Conservation (phyloP, 2,113 vertebrate species). For the Paracanthobrama guichenoti region DNA sequence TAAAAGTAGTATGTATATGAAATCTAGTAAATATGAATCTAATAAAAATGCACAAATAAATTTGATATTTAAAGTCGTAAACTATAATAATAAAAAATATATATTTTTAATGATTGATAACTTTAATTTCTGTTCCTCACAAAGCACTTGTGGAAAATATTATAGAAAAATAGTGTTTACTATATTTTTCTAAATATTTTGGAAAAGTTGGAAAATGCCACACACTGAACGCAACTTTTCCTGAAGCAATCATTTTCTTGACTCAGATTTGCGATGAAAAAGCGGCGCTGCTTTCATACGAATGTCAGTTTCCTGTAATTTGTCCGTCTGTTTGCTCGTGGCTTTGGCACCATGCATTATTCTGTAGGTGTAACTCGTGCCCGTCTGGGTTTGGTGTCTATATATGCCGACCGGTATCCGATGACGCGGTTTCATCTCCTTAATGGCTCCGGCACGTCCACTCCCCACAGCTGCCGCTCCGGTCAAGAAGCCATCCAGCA, state of each 20-base stretch:
- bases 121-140: too few species aligned
- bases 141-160: too few species aligned
- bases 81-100: too few species aligned
- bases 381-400: slow-evolving; percentile 47
- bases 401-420: slow-evolving; percentile 55
- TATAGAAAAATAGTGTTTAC: too few species aligned
- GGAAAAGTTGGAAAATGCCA: neutral
- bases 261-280: neutral
- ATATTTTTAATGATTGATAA: too few species aligned
- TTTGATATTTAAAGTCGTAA: too few species aligned
- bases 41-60: too few species aligned
- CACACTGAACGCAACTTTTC: neutral
- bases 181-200: too few species aligned
- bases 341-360: slow-evolving; percentile 60
- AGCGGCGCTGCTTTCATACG: neutral
- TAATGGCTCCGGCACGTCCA: slow-evolving; percentile 50
- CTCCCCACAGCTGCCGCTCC: neutral
- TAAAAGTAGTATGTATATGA: too few species aligned
- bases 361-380: slow-evolving; percentile 52
- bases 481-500: neutral
- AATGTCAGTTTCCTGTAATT: neutral
- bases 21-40: too few species aligned
- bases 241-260: neutral
- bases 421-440: slow-evolving; percentile 60
- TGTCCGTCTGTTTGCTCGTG: neutral